These are phyloP conservation scores for Silurus aristotelis DNA, from an alignment of 2,797 vertebrate genomes.

Conservation along the genomic window DNA sequence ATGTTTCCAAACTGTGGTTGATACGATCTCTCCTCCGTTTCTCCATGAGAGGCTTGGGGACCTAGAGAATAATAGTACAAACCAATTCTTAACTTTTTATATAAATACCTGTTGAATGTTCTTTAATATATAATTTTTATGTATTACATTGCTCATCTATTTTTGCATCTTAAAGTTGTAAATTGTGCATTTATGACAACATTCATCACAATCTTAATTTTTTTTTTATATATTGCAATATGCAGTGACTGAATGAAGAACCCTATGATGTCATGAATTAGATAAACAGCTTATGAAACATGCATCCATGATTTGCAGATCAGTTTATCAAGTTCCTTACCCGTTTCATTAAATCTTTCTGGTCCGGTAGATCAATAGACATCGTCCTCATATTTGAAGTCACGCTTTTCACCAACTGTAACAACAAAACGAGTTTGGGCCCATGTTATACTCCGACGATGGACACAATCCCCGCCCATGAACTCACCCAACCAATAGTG, in stretches of 20 bases:
- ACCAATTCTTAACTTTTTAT: neutral
- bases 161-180: neutral
- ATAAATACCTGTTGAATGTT: neutral
- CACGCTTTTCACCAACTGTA: neutral
- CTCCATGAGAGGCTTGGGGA: slow-evolving; percentile 87
- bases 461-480: slow-evolving; percentile 32
- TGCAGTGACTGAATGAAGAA: neutral
- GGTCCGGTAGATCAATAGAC: slow-evolving; percentile 40
- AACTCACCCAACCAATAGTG: neutral
- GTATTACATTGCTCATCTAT: neutral
- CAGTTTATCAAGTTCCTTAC: slow-evolving; percentile 43
- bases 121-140: neutral
- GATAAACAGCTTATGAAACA: neutral
- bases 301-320: no score
- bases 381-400: slow-evolving; percentile 42
- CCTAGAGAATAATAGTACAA: slow-evolving; percentile 60
- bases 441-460: slow-evolving; percentile 21
- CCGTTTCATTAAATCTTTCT: slow-evolving; percentile 50
- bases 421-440: neutral
- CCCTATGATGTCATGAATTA: neutral
- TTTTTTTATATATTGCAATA: no score
- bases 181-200: no score
- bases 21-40: slow-evolving; percentile 88
- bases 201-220: neutral
- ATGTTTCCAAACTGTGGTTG: slow-evolving; percentile 84